phyloP scores from a whole-genome alignment of 2,797 vertebrate genomes.

The Otus scops region DNA sequence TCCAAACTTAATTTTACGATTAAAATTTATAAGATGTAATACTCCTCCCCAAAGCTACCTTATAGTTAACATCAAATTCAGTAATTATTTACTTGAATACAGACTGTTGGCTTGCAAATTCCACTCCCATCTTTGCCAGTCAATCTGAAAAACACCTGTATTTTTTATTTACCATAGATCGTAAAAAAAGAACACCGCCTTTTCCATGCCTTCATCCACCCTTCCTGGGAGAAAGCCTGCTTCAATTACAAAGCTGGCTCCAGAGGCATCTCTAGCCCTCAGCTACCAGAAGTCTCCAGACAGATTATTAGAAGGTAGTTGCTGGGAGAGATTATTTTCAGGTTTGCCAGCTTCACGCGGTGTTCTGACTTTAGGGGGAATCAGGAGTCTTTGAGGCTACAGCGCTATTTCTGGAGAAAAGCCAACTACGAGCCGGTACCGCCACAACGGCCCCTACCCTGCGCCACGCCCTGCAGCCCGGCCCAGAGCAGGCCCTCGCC shows the following conservation, averaged over 20 bases:
- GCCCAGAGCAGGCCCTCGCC: not conserved
- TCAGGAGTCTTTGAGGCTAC: rapidly evolving
- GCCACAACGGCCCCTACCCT: rapidly evolving
- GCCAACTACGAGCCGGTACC: rapidly evolving
- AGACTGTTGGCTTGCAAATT: not conserved
- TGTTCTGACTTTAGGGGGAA: not conserved
- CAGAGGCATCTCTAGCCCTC: not conserved
- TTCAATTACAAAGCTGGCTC: not conserved
- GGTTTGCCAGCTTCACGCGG: not conserved
- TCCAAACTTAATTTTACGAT: not conserved
- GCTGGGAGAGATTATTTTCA: not conserved
- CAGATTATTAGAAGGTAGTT: no score
- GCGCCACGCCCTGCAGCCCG: rapidly evolving
- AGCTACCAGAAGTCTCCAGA: not conserved
- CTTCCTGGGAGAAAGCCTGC: not conserved
- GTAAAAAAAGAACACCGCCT: not conserved
- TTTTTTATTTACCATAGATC: no score
- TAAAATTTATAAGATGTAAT: not conserved
- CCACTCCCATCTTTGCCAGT: not conserved
- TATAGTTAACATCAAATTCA: not conserved
- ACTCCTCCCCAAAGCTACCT: not conserved
- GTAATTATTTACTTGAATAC: not conserved
- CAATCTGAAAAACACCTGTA: not conserved
- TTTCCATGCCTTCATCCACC: not conserved
- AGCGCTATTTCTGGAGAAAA: rapidly evolving